Conservation (phyloP, 1,140 invertebrate genomes). For the Tenebrio molitor region DNA sequence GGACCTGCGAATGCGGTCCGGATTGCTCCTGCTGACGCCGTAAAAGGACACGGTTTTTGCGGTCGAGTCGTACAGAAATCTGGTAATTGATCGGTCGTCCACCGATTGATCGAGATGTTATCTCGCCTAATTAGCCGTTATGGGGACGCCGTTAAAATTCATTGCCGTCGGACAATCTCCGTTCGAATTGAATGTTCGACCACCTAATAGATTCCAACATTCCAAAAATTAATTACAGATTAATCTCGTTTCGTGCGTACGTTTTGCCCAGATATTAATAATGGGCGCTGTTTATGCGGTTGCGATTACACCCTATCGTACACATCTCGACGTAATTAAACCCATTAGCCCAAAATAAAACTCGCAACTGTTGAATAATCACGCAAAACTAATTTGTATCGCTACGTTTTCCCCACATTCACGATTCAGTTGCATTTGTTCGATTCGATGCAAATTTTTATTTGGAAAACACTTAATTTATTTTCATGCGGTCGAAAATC, state of each 20-base stretch:
- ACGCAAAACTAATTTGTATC: too few relatives aligned
- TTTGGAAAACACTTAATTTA: too few relatives aligned
- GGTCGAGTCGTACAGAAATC: slow-evolving; percentile 19
- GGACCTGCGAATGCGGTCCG: neutral
- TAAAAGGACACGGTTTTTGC: slow-evolving; percentile 27
- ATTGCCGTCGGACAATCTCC: slow-evolving; percentile 18
- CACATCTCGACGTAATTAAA: too few relatives aligned
- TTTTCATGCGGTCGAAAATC: too few relatives aligned
- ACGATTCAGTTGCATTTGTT: too few relatives aligned
- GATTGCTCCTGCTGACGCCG: slow-evolving; percentile 5
- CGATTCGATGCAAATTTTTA: too few relatives aligned
- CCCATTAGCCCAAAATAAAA: too few relatives aligned
- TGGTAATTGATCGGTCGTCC: slow-evolving; percentile 20
- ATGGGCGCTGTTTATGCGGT: neutral
- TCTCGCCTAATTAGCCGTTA: slow-evolving; percentile 32
- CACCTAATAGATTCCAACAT: slow-evolving; percentile 11
- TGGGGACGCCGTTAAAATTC: slow-evolving; percentile 16
- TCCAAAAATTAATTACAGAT: slow-evolving; percentile 38
- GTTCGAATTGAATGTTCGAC: slow-evolving; percentile 16
- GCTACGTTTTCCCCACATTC: too few relatives aligned
- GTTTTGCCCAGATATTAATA: slow-evolving; percentile 8
- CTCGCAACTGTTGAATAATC: too few relatives aligned
- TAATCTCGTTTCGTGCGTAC: neutral
- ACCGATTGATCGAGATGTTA: slow-evolving; percentile 26
- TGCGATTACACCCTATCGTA: too few relatives aligned